Base-by-base conservation (phyloP, 1,140 invertebrate species). In the Mesaphorura yosii region DNA sequence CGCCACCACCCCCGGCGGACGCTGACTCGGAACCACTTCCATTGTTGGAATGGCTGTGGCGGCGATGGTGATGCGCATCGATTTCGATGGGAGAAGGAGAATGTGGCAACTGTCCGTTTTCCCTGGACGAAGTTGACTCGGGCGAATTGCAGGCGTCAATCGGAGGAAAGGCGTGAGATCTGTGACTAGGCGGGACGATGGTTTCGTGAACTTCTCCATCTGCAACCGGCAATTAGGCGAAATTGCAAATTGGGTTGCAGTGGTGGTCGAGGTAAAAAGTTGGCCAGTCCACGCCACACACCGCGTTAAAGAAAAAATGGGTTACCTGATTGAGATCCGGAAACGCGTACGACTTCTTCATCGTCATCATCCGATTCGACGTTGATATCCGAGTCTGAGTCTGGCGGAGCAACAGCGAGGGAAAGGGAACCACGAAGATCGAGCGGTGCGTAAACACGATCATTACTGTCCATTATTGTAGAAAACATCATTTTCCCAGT, bases 281-380 rank as follows among this genome's bases (percentile, higher is more conserved):
- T n/a, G n/a, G n/a, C n/a, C n/a, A n/a, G n/a, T n/a, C n/a, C n/a
- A n/a, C n/a, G n/a, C n/a, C n/a, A n/a, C n/a, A n/a, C n/a, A n/a
- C n/a, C n/a, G n/a, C n/a, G n/a, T n/a, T n/a, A n/a, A n/a, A n/a
- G n/a, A n/a, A n/a, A n/a, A n/a, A n/a, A n/a, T n/a, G n/a, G n/a
- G n/a, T n/a, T n/a, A 57, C 51, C 48, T 57, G 48, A 47, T 19
- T 53, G 59, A 6, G 55, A 31, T 10, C 48, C 48, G 15, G 59
- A 57, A 4, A 57, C 55, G 19, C 53, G 55, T 23, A 61, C 39
- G 4, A 61, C 51, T 10, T 64, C 62, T 38, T 64, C 63, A 51
- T 64, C 51, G 6, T 64, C 62, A 41, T 64, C 63, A 51, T 64
- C 64, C 7, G 64, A 65, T 12, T 65, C 64, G 12, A 65, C 64